These are phyloP conservation scores for Metallyticus violacea DNA, from an alignment of 2,888 invertebrate genomes.

Conservation along the genomic window DNA sequence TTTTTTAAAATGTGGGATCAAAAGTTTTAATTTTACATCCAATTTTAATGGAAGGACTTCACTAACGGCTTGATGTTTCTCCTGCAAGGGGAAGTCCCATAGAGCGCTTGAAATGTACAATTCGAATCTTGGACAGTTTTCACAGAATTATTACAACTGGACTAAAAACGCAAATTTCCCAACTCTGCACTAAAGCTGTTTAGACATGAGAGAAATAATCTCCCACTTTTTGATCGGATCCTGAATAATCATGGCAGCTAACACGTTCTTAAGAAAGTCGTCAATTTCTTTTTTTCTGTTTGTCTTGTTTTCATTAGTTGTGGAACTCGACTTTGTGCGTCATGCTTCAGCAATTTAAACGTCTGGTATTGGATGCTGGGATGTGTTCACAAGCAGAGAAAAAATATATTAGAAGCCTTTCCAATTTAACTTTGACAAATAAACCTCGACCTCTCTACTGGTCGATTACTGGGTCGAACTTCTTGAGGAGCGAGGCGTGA, in stretches of 20 bases:
- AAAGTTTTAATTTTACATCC: too few species aligned
- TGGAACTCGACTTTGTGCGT: background rate
- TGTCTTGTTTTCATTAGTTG: background rate
- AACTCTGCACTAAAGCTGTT: too few species aligned
- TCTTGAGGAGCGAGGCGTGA: background rate
- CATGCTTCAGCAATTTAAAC: background rate
- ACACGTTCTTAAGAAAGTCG: background rate
- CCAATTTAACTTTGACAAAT: constrained; percentile 18
- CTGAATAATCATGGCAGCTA: background rate
- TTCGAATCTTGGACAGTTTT: too few species aligned
- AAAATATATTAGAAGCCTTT: constrained; percentile 12
- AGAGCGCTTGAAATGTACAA: too few species aligned
- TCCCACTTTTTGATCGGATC: background rate
- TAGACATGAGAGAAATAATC: background rate
- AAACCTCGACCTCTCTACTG: background rate
- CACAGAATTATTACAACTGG: too few species aligned
- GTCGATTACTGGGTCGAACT: constrained; percentile 9
- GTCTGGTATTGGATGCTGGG: background rate
- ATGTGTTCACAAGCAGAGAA: background rate
- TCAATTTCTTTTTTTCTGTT: background rate
- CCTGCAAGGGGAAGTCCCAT: too few species aligned
- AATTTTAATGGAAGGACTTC: too few species aligned
- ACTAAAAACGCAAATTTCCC: too few species aligned
- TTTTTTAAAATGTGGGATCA: too few species aligned
- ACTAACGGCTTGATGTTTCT: too few species aligned